Evolutionary conservation across 2,113 vertebrate genomes (phyloP), one percentile per base, ranked within the genome.

Genomic region (Clarias macrocephalus): DNA sequence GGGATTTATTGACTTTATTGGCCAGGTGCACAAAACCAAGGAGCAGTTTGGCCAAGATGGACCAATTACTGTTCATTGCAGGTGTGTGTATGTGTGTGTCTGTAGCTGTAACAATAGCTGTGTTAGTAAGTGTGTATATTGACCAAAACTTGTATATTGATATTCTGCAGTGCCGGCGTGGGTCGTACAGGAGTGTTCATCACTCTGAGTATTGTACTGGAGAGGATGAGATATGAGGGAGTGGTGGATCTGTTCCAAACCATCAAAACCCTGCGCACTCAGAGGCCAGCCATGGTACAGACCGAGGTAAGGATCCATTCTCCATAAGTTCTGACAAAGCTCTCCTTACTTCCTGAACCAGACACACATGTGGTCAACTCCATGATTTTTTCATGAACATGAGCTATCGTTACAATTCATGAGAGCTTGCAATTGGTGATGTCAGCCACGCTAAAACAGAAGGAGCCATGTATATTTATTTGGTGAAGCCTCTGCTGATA

Each of bases 1-100:
- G 93, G 97, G 97, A 89, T 99, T 99, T 94, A 98, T 99, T 0
- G 98, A 99, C 91, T 99, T 99, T 93, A 99, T 99, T 0, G 98
- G 98, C 37, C 98, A 99, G 89, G 98, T 99, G 88, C 98, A 99
- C 93, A 99, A 99, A 95, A 99, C 98, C 86, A 99, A 99, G 95
- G 98, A 99, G 91, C 98, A 99, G 92, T 99, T 99, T 0, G 98
- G 98, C 63, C 98, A 99, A 93, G 98, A 99, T 0, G 98, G 98
- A 89, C 98, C 98, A 88, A 99, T 99, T 92, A 97, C 97, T 0
- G 98, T 99, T 90, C 98, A 99, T 91, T 99, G 98, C 97, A 99
- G 98, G 98, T 99, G 82, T 90, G 91, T 85, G 21, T 70, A 21
- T 80, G 37, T 80, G n/a, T 25, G 75, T 52, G 70, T 63, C 77